phyloP scores from a whole-genome alignment of 1,140 invertebrate genomes.

The Leucophenga varia region DNA sequence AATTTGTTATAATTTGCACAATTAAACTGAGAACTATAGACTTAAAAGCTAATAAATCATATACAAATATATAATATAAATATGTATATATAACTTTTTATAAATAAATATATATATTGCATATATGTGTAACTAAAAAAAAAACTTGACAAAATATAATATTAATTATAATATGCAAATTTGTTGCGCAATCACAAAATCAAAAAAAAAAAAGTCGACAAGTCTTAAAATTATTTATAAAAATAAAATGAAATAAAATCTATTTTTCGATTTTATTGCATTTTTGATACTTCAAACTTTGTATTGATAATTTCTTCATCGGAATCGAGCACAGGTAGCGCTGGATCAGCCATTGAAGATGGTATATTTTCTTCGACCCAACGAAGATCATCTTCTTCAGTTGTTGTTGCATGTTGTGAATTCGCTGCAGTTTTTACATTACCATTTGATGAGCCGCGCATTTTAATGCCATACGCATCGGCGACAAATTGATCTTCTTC shows the following conservation, averaged over 20 bases:
- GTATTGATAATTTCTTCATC: conserved; percentile 88
- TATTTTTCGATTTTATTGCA: conserved; percentile 66
- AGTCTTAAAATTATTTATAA: conserved; percentile 19
- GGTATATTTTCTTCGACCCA: conserved; percentile 93
- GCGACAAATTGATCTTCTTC: conserved; percentile 82
- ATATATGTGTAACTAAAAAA: too few species aligned
- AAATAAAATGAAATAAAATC: conserved; percentile 27
- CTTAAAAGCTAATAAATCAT: too few species aligned
- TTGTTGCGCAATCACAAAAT: too few species aligned
- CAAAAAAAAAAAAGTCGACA: too few species aligned
- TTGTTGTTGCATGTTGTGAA: conserved; percentile 55
- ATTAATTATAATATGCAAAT: too few species aligned
- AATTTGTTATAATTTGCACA: too few species aligned
- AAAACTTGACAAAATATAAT: too few species aligned
- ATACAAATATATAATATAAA: too few species aligned
- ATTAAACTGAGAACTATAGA: too few species aligned
- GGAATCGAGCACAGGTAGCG: conserved; percentile 81
- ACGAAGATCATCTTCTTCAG: conserved; percentile 78
- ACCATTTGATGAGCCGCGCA: conserved; percentile 60
- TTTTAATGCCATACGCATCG: conserved; percentile 82
- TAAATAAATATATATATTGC: too few species aligned
- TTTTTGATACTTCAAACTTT: conserved; percentile 88
- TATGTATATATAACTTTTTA: too few species aligned
- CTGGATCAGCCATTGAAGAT: conserved; percentile 69
- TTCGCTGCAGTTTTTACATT: conserved; percentile 24